Conservation (phyloP, 2,888 invertebrate genomes). For the Galerucella nymphaeae region DNA sequence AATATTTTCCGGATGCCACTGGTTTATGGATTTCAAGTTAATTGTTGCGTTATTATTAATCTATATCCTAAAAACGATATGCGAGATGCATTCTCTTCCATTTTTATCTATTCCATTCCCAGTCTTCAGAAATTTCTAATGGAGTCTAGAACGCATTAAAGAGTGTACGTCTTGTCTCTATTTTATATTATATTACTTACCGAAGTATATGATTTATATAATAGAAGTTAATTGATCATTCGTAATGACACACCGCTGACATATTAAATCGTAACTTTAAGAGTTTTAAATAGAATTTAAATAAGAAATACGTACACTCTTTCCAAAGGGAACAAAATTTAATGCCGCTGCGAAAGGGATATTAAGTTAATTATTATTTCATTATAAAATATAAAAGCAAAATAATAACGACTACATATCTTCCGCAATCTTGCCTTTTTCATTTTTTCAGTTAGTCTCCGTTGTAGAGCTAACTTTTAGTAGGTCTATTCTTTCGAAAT, state of each 20-base stretch:
- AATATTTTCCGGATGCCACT: not conserved
- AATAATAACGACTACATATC: too few relatives aligned
- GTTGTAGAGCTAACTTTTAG: too few relatives aligned
- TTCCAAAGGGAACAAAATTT: too few relatives aligned
- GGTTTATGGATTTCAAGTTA: conserved; percentile 12
- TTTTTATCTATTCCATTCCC: not conserved
- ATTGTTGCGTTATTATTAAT: conserved; percentile 63
- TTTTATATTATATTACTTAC: not conserved
- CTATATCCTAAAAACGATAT: conserved; percentile 48
- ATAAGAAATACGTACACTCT: too few relatives aligned
- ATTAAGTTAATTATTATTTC: too few relatives aligned
- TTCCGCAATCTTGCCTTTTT: too few relatives aligned
- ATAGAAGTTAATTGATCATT: conserved; percentile 10
- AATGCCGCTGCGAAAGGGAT: too few relatives aligned
- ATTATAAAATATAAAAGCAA: too few relatives aligned
- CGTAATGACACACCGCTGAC: not conserved
- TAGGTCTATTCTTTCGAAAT: too few relatives aligned
- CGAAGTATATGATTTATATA: not conserved
- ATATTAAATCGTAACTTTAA: too few relatives aligned
- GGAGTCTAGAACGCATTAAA: not conserved
- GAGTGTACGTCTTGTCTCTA: not conserved
- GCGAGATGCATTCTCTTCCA: conserved; percentile 15
- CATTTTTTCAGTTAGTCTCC: too few relatives aligned
- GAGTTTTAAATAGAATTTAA: too few relatives aligned
- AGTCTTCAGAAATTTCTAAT: not conserved